Percentiles rank a stretch among this genome's conserved stretches.
Evolutionary conservation across 2,113 vertebrate genomes (phyloP).

Genomic region (Pomatostomus ruficeps): DNA sequence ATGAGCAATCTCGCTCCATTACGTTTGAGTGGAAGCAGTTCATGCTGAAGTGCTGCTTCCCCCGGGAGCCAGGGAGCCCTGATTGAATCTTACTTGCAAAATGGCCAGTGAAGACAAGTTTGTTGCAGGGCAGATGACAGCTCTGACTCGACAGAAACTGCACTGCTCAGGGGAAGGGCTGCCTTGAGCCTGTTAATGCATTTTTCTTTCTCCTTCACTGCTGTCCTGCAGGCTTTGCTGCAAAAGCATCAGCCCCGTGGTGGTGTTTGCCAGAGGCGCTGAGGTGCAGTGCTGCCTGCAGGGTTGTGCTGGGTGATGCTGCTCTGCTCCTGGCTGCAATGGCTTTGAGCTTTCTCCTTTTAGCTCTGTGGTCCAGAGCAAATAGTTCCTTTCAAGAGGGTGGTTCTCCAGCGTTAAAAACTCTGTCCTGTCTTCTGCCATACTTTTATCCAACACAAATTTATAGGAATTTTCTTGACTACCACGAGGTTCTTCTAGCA

Average conservation of each 20-base stretch:
- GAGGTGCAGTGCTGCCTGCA: neutral
- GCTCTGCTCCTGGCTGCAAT: neutral
- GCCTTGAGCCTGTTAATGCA: neutral
- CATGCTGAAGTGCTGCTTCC: conserved; percentile 11
- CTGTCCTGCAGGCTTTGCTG: neutral
- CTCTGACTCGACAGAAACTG: neutral
- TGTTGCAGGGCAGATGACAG: neutral
- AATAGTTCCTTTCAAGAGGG: neutral
- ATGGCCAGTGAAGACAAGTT: conserved; percentile 11
- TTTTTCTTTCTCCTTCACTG: neutral
- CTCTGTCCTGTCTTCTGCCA: neutral
- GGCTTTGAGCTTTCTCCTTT: neutral
- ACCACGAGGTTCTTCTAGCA: neutral
- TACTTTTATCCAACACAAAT: neutral
- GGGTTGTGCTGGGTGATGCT: neutral
- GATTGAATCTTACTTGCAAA: conserved; percentile 50
- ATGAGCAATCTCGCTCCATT: conserved; percentile 60
- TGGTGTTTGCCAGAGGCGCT: fast-evolving
- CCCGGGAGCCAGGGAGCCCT: conserved; percentile 18
- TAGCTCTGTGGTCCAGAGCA: neutral
- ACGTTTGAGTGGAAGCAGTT: conserved; percentile 52
- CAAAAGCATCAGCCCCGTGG: neutral
- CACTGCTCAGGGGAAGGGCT: neutral
- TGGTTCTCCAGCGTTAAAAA: neutral
- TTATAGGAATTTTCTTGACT: neutral